Conservation (phyloP, 2,888 invertebrate species). For the Exocentrus adspersus region DNA sequence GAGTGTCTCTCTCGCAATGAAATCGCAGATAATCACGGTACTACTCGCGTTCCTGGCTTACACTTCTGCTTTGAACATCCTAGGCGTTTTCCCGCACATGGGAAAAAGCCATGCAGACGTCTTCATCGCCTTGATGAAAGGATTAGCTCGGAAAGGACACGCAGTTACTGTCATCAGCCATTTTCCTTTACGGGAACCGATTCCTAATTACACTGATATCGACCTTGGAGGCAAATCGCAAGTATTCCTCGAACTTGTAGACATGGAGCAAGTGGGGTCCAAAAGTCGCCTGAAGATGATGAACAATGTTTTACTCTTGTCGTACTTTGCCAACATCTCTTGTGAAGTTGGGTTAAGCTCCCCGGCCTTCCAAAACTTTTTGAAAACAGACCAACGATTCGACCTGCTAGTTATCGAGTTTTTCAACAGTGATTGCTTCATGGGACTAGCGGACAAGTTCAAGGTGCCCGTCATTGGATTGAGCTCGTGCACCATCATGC, state of each 20-base stretch:
- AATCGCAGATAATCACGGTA: background rate
- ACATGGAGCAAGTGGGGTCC: conserved; percentile 15
- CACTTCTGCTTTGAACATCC: conserved; percentile 63
- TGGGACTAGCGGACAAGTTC: conserved; percentile 71
- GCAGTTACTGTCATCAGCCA: conserved; percentile 75
- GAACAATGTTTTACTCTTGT: conserved; percentile 17
- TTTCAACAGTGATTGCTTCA: conserved; percentile 76
- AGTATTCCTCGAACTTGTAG: conserved; percentile 20
- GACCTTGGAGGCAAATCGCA: conserved; percentile 46
- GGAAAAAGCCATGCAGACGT: conserved; percentile 79
- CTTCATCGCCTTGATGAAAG: conserved; percentile 70
- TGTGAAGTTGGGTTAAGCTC: conserved; percentile 47
- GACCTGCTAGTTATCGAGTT: conserved; percentile 75
- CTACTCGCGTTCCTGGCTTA: background rate
- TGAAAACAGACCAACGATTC: conserved; percentile 65
- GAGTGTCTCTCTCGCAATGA: background rate
- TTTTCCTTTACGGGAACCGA: conserved; percentile 66
- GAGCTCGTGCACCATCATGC: conserved; percentile 63
- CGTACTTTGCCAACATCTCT: conserved; percentile 17
- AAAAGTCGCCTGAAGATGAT: conserved; percentile 30
- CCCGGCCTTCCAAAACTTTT: conserved; percentile 57
- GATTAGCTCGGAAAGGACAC: conserved; percentile 72
- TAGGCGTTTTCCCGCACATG: conserved; percentile 75
- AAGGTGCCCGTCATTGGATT: conserved; percentile 69
- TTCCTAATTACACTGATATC: conserved; percentile 71